Conservation (phyloP, 2,797 vertebrate species). For the Erpetoichthys calabaricus region DNA sequence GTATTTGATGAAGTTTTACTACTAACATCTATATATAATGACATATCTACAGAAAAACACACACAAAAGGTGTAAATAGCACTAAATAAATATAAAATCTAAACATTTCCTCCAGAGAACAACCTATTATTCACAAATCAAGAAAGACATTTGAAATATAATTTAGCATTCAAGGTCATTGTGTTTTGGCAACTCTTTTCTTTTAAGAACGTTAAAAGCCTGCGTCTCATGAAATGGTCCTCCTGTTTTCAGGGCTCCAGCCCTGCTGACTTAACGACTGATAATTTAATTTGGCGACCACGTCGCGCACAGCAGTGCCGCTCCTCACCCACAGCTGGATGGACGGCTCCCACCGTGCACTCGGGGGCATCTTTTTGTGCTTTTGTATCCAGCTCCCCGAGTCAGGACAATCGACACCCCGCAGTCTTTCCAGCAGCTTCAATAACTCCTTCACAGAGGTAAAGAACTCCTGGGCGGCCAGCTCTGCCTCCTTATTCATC, state of each 20-base stretch:
- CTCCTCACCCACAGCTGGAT: conserved; percentile 10
- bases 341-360: conserved; percentile 19
- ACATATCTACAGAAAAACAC: too few species aligned
- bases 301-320: conserved; percentile 17
- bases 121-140: too few species aligned
- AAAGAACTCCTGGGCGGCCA: conserved; percentile 22
- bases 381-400: conserved; percentile 18
- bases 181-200: too few species aligned
- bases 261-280: conserved; percentile 2
- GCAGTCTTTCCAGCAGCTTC: conserved; percentile 13
- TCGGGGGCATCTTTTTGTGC: conserved; percentile 31
- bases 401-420: conserved; percentile 22
- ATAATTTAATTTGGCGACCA: conserved; percentile 15
- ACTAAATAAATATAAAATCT: too few species aligned
- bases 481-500: conserved; percentile 19
- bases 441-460: conserved; percentile 32
- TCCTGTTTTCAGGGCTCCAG: background rate
- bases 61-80: too few species aligned
- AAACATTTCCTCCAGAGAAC: too few species aligned
- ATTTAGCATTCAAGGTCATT: too few species aligned
- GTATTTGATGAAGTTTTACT: too few species aligned
- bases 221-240: background rate
- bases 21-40: too few species aligned
- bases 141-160: too few species aligned
- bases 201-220: too few species aligned